Evolutionary conservation across 2,797 vertebrate genomes (phyloP).

Genomic region (Schizopygopsis pylzovi): DNA sequence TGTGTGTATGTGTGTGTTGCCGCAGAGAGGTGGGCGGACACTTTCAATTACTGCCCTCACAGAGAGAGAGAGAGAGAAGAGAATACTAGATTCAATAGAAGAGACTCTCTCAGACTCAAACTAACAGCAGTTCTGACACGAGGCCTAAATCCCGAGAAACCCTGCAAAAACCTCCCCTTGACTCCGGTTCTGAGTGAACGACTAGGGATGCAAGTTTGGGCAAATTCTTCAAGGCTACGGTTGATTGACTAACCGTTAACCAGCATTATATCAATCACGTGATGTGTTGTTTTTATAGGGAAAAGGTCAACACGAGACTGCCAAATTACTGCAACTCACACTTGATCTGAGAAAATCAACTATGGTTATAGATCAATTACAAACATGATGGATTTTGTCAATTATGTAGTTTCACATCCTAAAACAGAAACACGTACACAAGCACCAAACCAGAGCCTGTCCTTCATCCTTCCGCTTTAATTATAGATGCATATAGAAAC

Average conservation of each 20-base stretch:
- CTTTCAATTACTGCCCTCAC: conserved; percentile 79
- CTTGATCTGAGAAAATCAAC: background rate
- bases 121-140: conserved; percentile 1
- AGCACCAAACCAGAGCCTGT: conserved; percentile 17
- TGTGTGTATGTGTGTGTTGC: conserved; percentile 43
- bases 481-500: background rate
- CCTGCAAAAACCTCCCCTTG: too few relatives aligned
- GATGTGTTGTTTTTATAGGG: background rate
- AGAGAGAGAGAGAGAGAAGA: conserved; percentile 35
- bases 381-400: background rate
- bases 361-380: background rate
- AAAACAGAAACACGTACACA: conserved; percentile 45
- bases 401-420: conserved; percentile 46
- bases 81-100: conserved; percentile 17
- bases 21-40: conserved; percentile 77
- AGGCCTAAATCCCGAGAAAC: background rate
- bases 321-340: background rate
- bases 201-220: background rate
- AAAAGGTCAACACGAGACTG: background rate
- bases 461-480: background rate
- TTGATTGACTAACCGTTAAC: background rate
- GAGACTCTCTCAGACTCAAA: background rate
- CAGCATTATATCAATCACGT: background rate
- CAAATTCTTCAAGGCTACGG: background rate
- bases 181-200: background rate